Evolutionary conservation across 1,140 invertebrate genomes (phyloP).

Genomic region (Dendrolimus kikuchii): DNA sequence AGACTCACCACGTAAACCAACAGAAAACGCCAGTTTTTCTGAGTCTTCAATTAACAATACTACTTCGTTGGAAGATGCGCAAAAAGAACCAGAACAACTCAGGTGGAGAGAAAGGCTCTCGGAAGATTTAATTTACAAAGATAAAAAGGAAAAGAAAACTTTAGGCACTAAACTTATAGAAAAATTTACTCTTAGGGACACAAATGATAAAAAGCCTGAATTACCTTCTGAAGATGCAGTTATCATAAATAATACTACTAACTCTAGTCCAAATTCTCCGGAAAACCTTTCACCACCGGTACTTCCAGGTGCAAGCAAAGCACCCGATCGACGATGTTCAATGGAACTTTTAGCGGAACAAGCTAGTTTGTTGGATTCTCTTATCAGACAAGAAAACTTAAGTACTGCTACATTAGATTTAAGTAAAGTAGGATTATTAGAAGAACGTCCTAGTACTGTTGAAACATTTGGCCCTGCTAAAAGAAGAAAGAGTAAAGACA

Average conservation of each 20-base stretch:
- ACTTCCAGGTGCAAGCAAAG: slow-evolving; percentile 32
- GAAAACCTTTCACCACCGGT: slow-evolving; percentile 18
- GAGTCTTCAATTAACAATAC: neutral
- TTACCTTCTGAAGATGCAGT: slow-evolving; percentile 14
- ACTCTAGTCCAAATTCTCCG: neutral
- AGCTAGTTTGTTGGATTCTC: slow-evolving; percentile 64
- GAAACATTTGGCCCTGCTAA: slow-evolving; percentile 18
- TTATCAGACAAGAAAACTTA: slow-evolving; percentile 70
- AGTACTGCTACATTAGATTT: slow-evolving; percentile 61
- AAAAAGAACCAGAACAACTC: slow-evolving; percentile 21
- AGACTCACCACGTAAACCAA: slow-evolving; percentile 63
- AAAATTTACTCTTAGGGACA: slow-evolving; percentile 82
- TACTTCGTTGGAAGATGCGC: neutral
- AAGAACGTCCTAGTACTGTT: slow-evolving; percentile 12
- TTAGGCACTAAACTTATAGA: slow-evolving; percentile 82
- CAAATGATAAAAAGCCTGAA: slow-evolving; percentile 50
- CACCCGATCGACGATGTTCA: slow-evolving; percentile 61
- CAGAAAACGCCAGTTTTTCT: slow-evolving; percentile 14
- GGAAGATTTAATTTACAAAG: slow-evolving; percentile 68
- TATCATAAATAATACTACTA: slow-evolving; percentile 12
- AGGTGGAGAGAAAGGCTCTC: slow-evolving; percentile 76
- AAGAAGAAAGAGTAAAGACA: slow-evolving; percentile 28
- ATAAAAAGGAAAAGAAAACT: slow-evolving; percentile 74
- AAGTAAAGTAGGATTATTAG: slow-evolving; percentile 56
- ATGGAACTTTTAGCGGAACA: slow-evolving; percentile 71